A percentile compares a stretch with the other conserved stretches of the same genome.
Conservation (phyloP, 2,797 vertebrate species). For the Carduelis carduelis region DNA sequence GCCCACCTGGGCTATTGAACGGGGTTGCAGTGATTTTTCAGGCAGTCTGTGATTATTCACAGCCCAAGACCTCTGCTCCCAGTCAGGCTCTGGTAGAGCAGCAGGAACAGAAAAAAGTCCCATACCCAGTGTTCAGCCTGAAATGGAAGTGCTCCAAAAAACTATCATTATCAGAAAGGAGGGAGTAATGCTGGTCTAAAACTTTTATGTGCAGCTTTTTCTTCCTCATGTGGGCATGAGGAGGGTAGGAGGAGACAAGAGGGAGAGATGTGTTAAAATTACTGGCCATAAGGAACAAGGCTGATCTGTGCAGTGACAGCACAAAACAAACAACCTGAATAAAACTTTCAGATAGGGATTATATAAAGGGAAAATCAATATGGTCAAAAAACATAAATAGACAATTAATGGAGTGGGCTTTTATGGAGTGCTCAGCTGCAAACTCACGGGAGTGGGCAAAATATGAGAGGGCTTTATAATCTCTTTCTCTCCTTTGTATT, state of each 20-base stretch:
- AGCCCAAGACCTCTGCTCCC: neutral
- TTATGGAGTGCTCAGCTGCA: neutral
- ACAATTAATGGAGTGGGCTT: neutral
- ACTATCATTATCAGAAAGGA: neutral
- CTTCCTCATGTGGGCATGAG: neutral
- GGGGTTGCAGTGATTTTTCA: neutral
- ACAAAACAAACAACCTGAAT: neutral
- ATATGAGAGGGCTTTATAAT: neutral
- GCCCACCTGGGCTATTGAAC: neutral
- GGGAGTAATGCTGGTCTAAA: neutral
- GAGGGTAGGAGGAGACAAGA: neutral
- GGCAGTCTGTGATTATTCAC: neutral
- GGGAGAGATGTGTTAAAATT: neutral
- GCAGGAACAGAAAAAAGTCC: neutral
- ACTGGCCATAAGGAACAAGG: neutral
- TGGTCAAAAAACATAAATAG: constrained; percentile 13
- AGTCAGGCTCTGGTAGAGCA: neutral
- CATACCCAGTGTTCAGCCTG: neutral
- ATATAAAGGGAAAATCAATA: constrained; percentile 33
- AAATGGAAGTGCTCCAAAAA: neutral
- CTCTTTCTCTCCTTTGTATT: constrained; percentile 17
- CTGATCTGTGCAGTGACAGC: neutral
- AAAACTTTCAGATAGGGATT: neutral
- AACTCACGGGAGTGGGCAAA: neutral
- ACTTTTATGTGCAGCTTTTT: neutral